Base-by-base conservation (phyloP, 2,888 invertebrate genomes). In the Leucophora obtusa region DNA sequence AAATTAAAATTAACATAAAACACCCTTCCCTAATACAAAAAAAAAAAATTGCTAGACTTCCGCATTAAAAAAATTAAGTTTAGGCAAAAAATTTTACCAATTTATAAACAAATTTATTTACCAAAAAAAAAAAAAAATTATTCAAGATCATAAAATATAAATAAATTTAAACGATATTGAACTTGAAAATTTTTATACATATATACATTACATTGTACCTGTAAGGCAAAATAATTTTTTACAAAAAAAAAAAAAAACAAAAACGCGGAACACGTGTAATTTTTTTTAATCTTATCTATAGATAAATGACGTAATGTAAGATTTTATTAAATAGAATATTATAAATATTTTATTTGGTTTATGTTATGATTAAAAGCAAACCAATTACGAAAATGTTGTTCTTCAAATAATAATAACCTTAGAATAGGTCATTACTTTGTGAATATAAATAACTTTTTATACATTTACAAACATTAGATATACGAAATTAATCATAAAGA, bases 101-200 rank as follows among this genome's bases (percentile, higher is more conserved):
- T 28, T 6, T 28, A 28, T 50, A 15, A 15, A 15, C 11, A 54
- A 8, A 47, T 10, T 5, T n/a, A 10, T 11, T 14, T 10, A 38
- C 38, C 10, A 8, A 38, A 3, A 14, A 38, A 28, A 7, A 1
- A 38, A 38, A 14, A 38, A 2, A 35, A n/a, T n/a, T 53, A 18
- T 14, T n/a, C 3, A 66, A 54, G n/a, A 54, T 18, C 35, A 43
- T 24, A 14, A 43, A 43, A 11, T 43, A 43, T 47, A 14, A 10
- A 43, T 8, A 68, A 47, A 10, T 24, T 24, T 60, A 18, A 53
- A 53, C 51, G 51, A 18, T 60, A 53, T 70, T 70, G 70, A 70
- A 70, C 70, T 70, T 70, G 59, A 53, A 54, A 58, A 58, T 11
- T 65, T 24, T 35, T 35, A 60, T 8, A 35, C 18, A 18, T 38